Evolutionary conservation across 2,797 vertebrate genomes (phyloP).

Genomic region (Bufotes viridis): DNA sequence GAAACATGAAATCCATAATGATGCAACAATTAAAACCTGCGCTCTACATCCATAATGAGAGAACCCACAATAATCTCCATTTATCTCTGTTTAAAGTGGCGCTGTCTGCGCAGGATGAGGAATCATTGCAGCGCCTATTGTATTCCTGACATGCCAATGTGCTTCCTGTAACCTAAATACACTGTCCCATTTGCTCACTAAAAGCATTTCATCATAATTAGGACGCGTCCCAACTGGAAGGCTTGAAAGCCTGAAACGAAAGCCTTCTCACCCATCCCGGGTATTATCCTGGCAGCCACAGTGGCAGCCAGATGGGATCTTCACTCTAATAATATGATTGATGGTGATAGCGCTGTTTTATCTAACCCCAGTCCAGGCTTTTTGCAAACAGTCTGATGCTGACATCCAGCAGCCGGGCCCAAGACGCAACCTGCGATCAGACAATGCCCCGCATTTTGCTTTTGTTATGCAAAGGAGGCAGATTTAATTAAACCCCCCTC

Average conservation of each 20-base stretch:
- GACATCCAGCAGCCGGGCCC: slow-evolving; percentile 39
- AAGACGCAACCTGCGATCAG: slow-evolving; percentile 40
- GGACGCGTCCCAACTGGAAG: slow-evolving; percentile 59
- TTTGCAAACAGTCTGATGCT: slow-evolving; percentile 43
- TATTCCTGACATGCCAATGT: slow-evolving; percentile 40
- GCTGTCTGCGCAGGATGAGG: slow-evolving; percentile 28
- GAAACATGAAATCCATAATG: slow-evolving; percentile 57
- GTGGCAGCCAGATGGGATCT: slow-evolving; percentile 55
- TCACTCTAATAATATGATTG: slow-evolving; percentile 59
- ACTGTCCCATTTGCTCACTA: slow-evolving; percentile 48
- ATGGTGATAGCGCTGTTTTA: slow-evolving; percentile 56
- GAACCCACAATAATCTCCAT: slow-evolving; percentile 39
- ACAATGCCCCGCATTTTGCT: slow-evolving; percentile 50
- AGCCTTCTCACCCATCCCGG: slow-evolving; percentile 54
- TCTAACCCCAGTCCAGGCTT: slow-evolving; percentile 49
- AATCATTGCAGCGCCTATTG: slow-evolving; percentile 49
- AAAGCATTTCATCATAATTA: slow-evolving; percentile 63
- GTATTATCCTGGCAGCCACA: slow-evolving; percentile 52
- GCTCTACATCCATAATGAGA: slow-evolving; percentile 35
- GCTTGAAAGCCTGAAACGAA: slow-evolving; percentile 55
- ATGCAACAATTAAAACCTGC: slow-evolving; percentile 48
- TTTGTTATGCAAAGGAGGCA: slow-evolving; percentile 58
- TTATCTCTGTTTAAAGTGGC: slow-evolving; percentile 55
- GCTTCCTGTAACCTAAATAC: slow-evolving; percentile 56
- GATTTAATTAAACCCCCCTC: slow-evolving; percentile 52